Evolutionary conservation across 2,113 vertebrate genomes (phyloP), one percentile per base, ranked within the genome.

Genomic region (Puffinus mauretanicus): DNA sequence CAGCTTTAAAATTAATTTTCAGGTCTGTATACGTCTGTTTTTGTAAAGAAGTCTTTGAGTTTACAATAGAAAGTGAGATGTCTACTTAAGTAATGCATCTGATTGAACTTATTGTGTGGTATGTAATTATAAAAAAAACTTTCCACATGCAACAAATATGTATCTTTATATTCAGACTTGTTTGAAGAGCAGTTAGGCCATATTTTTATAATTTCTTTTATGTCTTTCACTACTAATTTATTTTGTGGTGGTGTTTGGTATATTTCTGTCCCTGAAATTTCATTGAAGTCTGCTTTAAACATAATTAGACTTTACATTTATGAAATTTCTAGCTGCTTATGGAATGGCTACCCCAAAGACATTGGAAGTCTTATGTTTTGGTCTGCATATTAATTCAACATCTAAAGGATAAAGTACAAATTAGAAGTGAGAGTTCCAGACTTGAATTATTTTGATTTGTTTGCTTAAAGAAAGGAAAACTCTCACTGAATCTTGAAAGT

Each of bases 181-280:
- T 92, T 91, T 96, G 79, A 93, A 95, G 89, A 92, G 42, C n/a
- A 73, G 16, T 85, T 84, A 66, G n/a, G 18, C n/a, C 73, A 55
- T 94, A 65, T 84, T 93, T 96, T 94, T 86, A 40, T 93, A 75
- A 92, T 92, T 88, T 81, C 79, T 83, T 93, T 83, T 83, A 46
- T 65, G 86, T 94, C 67, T 90, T 75, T 94, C 77, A 75, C 38
- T 91, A 36, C 72, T 93, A 34, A 73, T 78, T 75, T 90, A 58
- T 93, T 92, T 92, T 88, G 64, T 92, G 51, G 46, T 81, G 24
- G 7, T 85, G 15, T 38, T 90, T 66, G 57, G 21, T 88, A 6
- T 88, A 75, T 78, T 94, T 96, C 27, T 91, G 76, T 93, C 69
- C 51, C 83, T 84, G 44, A 90, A 86, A 52, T 78, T 67, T 72